Conservation (phyloP, 2,797 vertebrate species). For the Falco biarmicus region DNA sequence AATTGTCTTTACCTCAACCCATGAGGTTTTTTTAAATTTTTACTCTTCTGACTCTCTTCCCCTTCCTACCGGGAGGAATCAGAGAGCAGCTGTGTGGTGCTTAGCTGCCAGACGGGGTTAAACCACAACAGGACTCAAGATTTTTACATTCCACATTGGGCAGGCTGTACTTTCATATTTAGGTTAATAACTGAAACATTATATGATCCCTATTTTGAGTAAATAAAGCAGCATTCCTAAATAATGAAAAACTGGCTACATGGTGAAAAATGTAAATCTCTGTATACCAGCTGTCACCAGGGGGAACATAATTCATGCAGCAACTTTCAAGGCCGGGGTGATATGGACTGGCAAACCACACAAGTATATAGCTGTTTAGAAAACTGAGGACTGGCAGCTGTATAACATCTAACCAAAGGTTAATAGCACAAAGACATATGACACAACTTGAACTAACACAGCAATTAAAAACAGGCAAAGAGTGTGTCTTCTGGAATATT, state of each 20-base stretch:
- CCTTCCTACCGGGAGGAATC: no score
- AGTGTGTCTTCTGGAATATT: neutral
- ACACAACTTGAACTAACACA: neutral
- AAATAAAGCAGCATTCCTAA: neutral
- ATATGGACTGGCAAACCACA: neutral
- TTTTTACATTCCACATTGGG: neutral
- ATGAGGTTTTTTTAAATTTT: no score
- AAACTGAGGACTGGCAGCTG: neutral
- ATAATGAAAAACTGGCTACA: slow-evolving; percentile 6
- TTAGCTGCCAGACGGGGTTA: no score
- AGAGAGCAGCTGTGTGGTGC: no score
- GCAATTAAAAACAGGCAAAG: neutral
- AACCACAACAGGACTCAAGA: neutral
- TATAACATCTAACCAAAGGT: neutral
- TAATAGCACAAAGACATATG: neutral
- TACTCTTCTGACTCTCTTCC: no score
- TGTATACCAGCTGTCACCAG: slow-evolving; percentile 46
- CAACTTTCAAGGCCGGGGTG: neutral
- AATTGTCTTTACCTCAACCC: no score
- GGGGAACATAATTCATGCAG: slow-evolving; percentile 53
- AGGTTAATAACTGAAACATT: slow-evolving; percentile 35
- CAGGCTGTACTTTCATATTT: neutral
- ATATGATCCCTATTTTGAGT: slow-evolving; percentile 6
- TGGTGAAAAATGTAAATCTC: slow-evolving; percentile 24
- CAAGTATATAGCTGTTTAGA: neutral